A percentile compares a stretch with the other conserved stretches of the same genome.
Conservation (phyloP, 1,140 invertebrate genomes). For the Anastatus disparis region DNA sequence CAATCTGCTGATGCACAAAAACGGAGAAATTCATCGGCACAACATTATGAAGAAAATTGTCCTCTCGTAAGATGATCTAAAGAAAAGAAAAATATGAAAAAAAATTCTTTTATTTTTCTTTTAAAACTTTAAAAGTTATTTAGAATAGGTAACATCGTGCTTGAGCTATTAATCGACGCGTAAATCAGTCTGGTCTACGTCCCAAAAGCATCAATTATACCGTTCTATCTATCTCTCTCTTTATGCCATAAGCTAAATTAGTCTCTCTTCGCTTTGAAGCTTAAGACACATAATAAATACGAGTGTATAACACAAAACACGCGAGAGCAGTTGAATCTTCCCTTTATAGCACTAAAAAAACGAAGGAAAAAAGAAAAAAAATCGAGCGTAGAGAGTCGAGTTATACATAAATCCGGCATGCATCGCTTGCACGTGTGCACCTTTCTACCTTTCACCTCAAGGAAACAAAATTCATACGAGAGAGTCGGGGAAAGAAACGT, state of each 20-base stretch:
- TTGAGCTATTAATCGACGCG: background rate
- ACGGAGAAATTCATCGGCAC: no score
- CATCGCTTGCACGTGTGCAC: constrained; percentile 23
- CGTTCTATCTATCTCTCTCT: no score
- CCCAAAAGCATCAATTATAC: constrained; percentile 2
- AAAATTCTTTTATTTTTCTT: no score
- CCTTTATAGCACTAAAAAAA: background rate
- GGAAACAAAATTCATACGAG: constrained; percentile 42
- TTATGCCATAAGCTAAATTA: no score
- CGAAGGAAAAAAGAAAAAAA: background rate
- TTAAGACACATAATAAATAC: no score
- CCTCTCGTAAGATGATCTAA: background rate
- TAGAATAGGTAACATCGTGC: background rate
- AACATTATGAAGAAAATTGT: no score
- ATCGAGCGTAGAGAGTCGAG: no score
- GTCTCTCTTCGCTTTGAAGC: no score
- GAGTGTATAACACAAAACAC: no score
- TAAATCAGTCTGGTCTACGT: constrained; percentile 7
- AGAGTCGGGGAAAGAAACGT: constrained; percentile 36
- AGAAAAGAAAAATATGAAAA: background rate
- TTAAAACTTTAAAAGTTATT: no score
- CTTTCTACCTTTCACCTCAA: constrained; percentile 46
- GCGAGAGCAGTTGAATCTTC: background rate
- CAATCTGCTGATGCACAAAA: no score
- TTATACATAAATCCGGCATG: constrained; percentile 32